phyloP scores from a whole-genome alignment of 2,888 invertebrate species.

The Phaonia tiefii region DNA sequence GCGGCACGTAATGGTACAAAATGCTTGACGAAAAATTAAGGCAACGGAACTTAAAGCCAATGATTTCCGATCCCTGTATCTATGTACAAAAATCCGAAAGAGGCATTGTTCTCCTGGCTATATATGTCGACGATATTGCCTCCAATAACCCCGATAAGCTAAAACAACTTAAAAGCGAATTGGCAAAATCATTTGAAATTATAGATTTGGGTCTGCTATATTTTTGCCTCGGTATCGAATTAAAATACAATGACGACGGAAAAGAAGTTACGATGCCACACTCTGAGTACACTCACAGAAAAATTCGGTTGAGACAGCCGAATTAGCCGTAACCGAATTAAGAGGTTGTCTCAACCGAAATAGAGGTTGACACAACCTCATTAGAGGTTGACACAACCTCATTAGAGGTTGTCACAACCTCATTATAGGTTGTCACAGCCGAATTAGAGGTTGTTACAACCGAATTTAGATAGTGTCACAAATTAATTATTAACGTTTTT shows the following conservation, averaged over 20 bases:
- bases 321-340: too few relatives aligned
- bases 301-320: too few relatives aligned
- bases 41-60: constrained; percentile 59
- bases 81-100: constrained; percentile 45
- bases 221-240: constrained; percentile 46
- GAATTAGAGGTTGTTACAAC: too few relatives aligned
- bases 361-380: too few relatives aligned
- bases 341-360: too few relatives aligned
- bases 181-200: constrained; percentile 57
- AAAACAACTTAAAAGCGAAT: constrained; percentile 36
- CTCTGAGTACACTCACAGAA: too few relatives aligned
- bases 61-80: constrained; percentile 63
- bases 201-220: constrained; percentile 29
- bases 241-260: constrained; percentile 21
- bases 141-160: constrained; percentile 44
- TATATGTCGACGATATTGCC: constrained; percentile 61
- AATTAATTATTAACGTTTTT: too few relatives aligned
- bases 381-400: too few relatives aligned
- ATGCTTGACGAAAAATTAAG: constrained; percentile 50
- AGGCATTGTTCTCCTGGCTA: constrained; percentile 27
- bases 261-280: constrained; percentile 32
- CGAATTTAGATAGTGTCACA: too few relatives aligned
- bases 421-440: too few relatives aligned
- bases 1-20: constrained; percentile 47
- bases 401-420: too few relatives aligned